Evolutionary conservation across 2,113 vertebrate species (phyloP), one percentile per base, ranked within the genome.

Genomic region (Saccopteryx bilineata): DNA sequence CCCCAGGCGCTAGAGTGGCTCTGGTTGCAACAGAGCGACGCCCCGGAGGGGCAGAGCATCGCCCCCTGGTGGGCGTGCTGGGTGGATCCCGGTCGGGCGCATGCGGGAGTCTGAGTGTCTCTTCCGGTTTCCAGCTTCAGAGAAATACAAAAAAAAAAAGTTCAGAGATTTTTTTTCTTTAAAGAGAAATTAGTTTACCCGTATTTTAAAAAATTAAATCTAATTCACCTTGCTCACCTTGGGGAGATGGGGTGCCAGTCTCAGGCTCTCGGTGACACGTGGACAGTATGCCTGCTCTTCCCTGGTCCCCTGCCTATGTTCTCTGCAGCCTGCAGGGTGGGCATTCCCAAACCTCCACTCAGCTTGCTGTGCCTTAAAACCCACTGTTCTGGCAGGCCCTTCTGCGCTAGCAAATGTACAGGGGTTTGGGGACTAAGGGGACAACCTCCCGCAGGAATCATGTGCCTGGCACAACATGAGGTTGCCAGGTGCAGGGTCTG

Each of bases 91-190:
- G 39, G 39, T 39, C 39, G 39, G 39, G 39, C 39, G 3, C 39
- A 39, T 39, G 39, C 39, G 39, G 39, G 39, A 39, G 39, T 3
- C 39, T 39, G 39, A 3, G 2, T 39, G 3, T 39, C 39, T 39
- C 39, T 39, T 39, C 39, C 39, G 2, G 39, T 39, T 39, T 39
- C 39, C 39, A 39, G 39, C 39, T 39, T 39, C 39, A 39, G 39
- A 39, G 39, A 39, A 39, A 39, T 39, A 39, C 39, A 39, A 39
- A 39, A 39, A 39, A 39, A 39, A 39, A 39, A 39, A 39, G 39
- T 39, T 39, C 98, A 98, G 98, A 98, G 98, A 98, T 98, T 98
- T 98, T 98, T n/a, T 4, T 98, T 98, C 98, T 98, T 98, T 98
- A 98, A 98, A 98, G 98, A 98, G 97, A 98, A 98, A 98, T 98